phyloP scores from a whole-genome alignment of 2,888 invertebrate species.

The Portevinia maculata region DNA sequence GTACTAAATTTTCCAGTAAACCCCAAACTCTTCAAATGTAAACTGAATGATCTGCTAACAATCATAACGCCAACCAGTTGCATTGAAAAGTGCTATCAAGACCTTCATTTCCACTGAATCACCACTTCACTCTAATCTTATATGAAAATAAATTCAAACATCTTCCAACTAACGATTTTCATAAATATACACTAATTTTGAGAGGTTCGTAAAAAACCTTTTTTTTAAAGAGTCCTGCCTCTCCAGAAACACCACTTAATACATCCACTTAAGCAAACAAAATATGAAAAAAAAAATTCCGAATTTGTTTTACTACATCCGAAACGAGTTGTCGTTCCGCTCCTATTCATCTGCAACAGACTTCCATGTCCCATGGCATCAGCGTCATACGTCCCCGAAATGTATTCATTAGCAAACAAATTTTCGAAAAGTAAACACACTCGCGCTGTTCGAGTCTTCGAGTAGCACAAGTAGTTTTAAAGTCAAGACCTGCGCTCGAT shows the following conservation, averaged over 20 bases:
- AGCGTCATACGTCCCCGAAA: constrained; percentile 47
- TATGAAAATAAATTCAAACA: constrained; percentile 46
- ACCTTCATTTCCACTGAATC: constrained; percentile 30
- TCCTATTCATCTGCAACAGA: constrained; percentile 26
- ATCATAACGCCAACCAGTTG: not conserved
- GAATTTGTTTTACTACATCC: constrained; percentile 37
- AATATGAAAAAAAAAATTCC: constrained; percentile 20
- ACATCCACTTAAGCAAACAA: constrained; percentile 50
- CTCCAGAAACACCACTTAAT: constrained; percentile 34
- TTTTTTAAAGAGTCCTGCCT: constrained; percentile 8
- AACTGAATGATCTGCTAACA: not conserved
- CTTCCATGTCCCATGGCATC: constrained; percentile 9
- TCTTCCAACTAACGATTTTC: constrained; percentile 38
- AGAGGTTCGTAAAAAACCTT: constrained; percentile 14
- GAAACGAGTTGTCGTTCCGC: constrained; percentile 7
- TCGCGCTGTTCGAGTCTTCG: not conserved
- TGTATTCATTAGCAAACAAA: constrained; percentile 73
- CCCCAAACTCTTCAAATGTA: not conserved
- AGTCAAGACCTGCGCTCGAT: not conserved
- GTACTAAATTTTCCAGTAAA: no score
- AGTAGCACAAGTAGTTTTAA: constrained; percentile 3
- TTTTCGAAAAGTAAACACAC: constrained; percentile 66
- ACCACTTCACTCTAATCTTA: constrained; percentile 37
- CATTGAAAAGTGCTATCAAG: constrained; percentile 7
- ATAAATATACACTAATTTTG: constrained; percentile 60